These are phyloP conservation scores for Zaprionus camerounensis DNA, from an alignment of 1,140 invertebrate species.

Conservation along the genomic window DNA sequence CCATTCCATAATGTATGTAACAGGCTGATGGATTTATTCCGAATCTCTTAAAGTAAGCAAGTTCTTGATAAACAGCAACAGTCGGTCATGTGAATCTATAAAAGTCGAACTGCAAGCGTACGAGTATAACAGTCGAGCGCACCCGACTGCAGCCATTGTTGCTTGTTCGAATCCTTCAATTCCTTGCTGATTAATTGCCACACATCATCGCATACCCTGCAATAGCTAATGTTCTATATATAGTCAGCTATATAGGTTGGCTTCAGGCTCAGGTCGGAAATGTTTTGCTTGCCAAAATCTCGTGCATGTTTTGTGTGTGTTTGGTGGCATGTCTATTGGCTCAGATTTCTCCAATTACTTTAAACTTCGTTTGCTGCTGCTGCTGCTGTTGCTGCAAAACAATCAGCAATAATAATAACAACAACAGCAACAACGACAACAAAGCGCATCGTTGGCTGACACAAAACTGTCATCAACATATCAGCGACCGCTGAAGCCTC, in stretches of 20 bases:
- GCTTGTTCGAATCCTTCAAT: no score
- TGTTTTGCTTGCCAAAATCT: background rate
- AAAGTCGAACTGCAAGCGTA: no score
- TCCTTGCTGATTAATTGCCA: no score
- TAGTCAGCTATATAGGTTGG: background rate
- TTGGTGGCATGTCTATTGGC: constrained; percentile 16
- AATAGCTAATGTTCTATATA: background rate
- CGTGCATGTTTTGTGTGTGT: constrained; percentile 3
- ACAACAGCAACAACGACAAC: constrained; percentile 12
- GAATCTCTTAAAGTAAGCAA: no score
- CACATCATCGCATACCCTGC: background rate
- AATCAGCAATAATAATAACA: constrained; percentile 6
- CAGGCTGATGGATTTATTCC: no score
- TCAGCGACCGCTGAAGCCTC: constrained; percentile 36
- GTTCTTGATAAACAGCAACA: no score
- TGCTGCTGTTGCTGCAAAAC: background rate
- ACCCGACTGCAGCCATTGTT: no score
- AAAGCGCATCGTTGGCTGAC: constrained; percentile 57
- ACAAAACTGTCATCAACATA: constrained; percentile 75
- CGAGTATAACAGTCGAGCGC: no score
- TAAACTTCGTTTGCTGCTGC: constrained; percentile 17
- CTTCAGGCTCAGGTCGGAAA: background rate
- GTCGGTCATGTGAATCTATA: no score
- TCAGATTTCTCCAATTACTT: constrained; percentile 79
- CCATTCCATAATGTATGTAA: no score